Base-by-base conservation (phyloP, 1,140 invertebrate species). In the Drepana arcuata region DNA sequence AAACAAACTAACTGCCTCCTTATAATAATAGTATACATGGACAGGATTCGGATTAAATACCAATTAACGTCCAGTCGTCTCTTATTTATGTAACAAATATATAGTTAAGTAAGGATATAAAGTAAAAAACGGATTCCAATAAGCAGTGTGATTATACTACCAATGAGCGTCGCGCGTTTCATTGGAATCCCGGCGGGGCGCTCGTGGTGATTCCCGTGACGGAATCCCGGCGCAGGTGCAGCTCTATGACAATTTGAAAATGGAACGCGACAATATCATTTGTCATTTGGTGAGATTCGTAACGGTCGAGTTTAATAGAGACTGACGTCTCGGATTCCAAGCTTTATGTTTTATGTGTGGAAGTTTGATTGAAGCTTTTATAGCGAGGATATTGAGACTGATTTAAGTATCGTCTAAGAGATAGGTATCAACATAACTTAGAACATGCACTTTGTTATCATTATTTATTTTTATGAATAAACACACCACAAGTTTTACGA, bases 141-240 rank as follows among this genome's bases (percentile, higher is more conserved):
- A 34, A 27, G 32, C 34, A 27, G 37, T 38, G 45, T 37, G 38
- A 47, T 48, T 43, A 42, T 34, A 41, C 46, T 44, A 41, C 36
- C 34, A 39, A 39, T 39, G 31, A 41, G 14, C 14, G 14, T 9
- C 25, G 32, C 41, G 31, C 39, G 54, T 58, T 62, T 55, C 58
- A 71, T 68, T 57, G 41, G 40, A 53, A 46, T 53, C 57, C 30
- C 69, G 44, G 49, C 58, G 52, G 62, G 62, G 50, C 25, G 49
- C 57, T 24, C 40, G 41, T 18, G 33, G 39, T 33, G 26, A 46
- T 36, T 43, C 48, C 41, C 41, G 47, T 43, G 40, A 46, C 42
- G 41, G 14, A 18, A 32, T 32, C 37, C 24, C 37, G 36, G 21
- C 28, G 48, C 54, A 53, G 47, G 53, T 62, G 58, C 42, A 32